A percentile compares a stretch with the other conserved stretches of the same genome.
phyloP scores from a whole-genome alignment of 2,888 invertebrate species.

The Hermodice carunculata region DNA sequence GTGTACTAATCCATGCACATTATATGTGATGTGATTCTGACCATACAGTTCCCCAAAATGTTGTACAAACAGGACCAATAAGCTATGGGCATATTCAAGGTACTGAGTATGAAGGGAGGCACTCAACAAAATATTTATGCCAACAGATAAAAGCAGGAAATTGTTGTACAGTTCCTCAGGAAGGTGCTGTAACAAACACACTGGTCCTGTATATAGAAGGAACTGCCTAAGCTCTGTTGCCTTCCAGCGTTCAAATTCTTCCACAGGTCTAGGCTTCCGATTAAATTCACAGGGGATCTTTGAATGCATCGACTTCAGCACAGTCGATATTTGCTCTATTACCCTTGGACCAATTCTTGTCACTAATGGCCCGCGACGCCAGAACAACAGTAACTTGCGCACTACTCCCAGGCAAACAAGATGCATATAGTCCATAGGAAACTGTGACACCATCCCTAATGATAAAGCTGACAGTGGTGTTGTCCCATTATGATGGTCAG shows the following conservation, averaged over 20 bases:
- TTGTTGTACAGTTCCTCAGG: constrained; percentile 35
- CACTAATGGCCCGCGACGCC: constrained; percentile 40
- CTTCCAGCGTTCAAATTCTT: constrained; percentile 49
- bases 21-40: constrained; percentile 19
- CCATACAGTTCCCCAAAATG: constrained; percentile 16
- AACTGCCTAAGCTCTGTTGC: constrained; percentile 52
- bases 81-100: constrained; percentile 17
- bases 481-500: neutral
- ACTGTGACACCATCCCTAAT: too few species aligned
- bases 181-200: constrained; percentile 40
- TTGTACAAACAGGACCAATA: constrained; percentile 27
- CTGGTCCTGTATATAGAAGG: constrained; percentile 48
- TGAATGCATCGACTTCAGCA: constrained; percentile 16
- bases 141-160: constrained; percentile 44
- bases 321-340: constrained; percentile 9
- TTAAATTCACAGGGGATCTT: constrained; percentile 45
- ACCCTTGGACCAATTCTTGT: constrained; percentile 13
- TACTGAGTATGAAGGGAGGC: neutral
- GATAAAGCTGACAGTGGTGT: constrained; percentile 21
- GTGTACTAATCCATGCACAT: constrained; percentile 30
- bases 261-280: constrained; percentile 41
- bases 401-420: constrained; percentile 54
- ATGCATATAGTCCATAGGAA: constrained; percentile 64
- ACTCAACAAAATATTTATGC: constrained; percentile 38
- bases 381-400: constrained; percentile 37